Evolutionary conservation across 2,888 invertebrate genomes (phyloP).

Genomic region (Lamellibrachia columna): DNA sequence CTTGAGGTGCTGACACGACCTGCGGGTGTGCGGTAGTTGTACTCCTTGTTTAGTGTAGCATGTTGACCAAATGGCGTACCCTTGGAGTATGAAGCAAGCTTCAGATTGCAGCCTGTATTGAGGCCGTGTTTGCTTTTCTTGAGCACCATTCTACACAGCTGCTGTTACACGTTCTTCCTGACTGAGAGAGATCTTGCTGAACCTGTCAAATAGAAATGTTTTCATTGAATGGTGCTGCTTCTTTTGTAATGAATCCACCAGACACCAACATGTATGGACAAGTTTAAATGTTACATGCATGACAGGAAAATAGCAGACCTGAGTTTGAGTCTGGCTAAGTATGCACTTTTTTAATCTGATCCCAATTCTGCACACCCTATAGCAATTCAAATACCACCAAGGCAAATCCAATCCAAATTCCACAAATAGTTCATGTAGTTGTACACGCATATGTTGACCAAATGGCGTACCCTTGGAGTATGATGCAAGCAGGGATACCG

Average conservation of each 20-base stretch:
- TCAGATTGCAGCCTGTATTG: neutral
- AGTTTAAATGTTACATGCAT: no score
- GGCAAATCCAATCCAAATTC: no score
- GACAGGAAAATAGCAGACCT: no score
- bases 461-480: no score
- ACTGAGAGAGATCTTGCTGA: neutral
- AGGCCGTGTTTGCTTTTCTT: neutral
- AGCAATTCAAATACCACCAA: no score
- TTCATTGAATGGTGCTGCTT: neutral
- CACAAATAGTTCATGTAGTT: no score
- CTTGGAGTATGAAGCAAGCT: neutral
- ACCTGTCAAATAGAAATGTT: neutral
- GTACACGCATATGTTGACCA: no score
- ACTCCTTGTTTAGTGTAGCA: neutral
- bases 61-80: neutral
- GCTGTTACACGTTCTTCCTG: neutral
- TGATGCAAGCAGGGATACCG: no score
- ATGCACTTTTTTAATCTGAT: no score
- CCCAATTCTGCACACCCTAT: no score
- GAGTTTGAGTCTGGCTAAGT: no score
- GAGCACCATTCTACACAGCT: neutral
- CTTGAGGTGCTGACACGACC: neutral
- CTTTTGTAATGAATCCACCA: neutral
- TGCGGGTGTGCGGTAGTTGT: neutral
- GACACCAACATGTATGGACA: no score